Evolutionary conservation across 1,140 invertebrate genomes (phyloP).

Genomic region (Hesperophylax magnus): DNA sequence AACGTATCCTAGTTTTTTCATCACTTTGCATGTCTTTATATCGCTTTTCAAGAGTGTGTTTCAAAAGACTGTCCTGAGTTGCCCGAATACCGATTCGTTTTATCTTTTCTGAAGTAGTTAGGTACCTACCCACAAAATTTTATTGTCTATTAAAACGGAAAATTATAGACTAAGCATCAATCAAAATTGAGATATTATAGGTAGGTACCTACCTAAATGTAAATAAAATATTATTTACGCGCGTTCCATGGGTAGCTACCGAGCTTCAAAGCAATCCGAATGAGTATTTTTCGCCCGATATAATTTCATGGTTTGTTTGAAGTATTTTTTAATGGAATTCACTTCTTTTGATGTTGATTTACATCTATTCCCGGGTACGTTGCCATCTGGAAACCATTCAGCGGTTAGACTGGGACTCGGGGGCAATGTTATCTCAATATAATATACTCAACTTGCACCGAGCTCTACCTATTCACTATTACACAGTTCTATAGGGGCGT

Average conservation of each 20-base stretch:
- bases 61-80: no score
- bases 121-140: no score
- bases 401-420: not conserved
- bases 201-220: no score
- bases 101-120: no score
- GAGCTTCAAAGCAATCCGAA: conserved; percentile 23
- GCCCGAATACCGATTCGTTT: no score
- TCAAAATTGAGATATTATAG: no score
- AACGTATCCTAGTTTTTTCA: no score
- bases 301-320: conserved; percentile 27
- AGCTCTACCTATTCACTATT: not conserved
- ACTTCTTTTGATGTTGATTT: conserved; percentile 30
- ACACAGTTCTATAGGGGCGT: not conserved
- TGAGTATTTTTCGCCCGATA: conserved; percentile 1
- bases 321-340: conserved; percentile 34
- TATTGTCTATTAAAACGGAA: no score
- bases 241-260: not conserved
- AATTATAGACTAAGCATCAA: no score
- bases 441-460: not conserved
- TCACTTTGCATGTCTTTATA: no score
- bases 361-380: conserved; percentile 28
- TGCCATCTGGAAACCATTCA: conserved; percentile 32
- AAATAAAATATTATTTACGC: not conserved
- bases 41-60: no score
- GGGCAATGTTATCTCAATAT: conserved; percentile 12